Conservation (phyloP, 2,113 vertebrate species). For the Fregetta grallaria region DNA sequence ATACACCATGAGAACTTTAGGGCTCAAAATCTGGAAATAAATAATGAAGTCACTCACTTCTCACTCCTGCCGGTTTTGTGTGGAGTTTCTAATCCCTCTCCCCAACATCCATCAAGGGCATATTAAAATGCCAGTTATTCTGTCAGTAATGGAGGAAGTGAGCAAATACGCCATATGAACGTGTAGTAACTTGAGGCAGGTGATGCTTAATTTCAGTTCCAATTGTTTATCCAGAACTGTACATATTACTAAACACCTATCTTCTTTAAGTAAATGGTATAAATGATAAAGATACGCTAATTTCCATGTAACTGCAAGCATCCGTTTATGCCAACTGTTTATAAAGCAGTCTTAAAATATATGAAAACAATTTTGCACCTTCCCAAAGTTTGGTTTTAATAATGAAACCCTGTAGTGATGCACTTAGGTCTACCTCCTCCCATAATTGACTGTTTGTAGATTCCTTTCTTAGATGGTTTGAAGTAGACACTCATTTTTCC, state of each 20-base stretch:
- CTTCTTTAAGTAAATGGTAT: not conserved
- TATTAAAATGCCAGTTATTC: not conserved
- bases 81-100: not conserved
- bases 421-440: not conserved
- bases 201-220: not conserved
- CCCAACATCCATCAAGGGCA: not conserved
- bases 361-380: not conserved
- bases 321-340: not conserved
- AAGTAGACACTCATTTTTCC: not conserved
- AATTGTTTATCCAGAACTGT: not conserved
- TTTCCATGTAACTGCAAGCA: not conserved
- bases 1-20: not conserved
- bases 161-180: not conserved
- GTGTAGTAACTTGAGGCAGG: not conserved
- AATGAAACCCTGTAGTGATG: not conserved
- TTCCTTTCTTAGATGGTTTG: not conserved
- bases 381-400: not conserved
- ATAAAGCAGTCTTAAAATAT: not conserved
- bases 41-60: not conserved
- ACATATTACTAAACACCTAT: not conserved
- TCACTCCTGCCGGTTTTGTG: not conserved
- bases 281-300: not conserved
- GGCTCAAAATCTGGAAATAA: not conserved
- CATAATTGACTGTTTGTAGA: not conserved
- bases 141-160: not conserved